Evolutionary conservation across 2,888 invertebrate genomes (phyloP).

Genomic region (Ptilodon capucinus): DNA sequence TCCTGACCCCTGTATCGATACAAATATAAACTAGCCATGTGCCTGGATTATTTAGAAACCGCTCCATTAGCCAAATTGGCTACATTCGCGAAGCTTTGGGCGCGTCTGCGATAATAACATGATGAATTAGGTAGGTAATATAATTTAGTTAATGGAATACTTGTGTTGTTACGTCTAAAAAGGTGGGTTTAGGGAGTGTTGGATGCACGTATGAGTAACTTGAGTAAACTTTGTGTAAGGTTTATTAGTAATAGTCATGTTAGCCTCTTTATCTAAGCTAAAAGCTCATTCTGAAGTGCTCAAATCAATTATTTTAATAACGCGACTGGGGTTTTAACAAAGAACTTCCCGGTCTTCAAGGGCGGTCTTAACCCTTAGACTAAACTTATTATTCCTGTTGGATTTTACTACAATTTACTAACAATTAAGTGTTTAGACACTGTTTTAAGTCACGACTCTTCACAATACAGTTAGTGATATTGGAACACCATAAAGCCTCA

Average conservation of each 20-base stretch:
- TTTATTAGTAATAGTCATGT: too few species aligned
- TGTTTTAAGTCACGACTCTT: neutral
- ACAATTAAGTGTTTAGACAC: neutral
- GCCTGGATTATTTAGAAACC: conserved; percentile 22
- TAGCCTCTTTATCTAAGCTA: too few species aligned
- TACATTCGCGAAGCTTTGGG: conserved; percentile 10
- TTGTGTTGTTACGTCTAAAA: neutral
- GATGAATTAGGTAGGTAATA: neutral
- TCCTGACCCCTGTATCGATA: neutral
- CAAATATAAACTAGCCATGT: conserved; percentile 8
- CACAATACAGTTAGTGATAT: neutral
- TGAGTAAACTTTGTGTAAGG: neutral
- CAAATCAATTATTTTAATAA: too few species aligned
- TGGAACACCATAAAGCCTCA: neutral
- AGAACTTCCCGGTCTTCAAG: too few species aligned
- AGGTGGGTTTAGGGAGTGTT: neutral
- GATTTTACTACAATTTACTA: too few species aligned
- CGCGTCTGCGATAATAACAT: conserved; percentile 1
- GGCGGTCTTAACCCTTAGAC: too few species aligned
- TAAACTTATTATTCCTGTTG: too few species aligned
- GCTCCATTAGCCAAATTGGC: conserved; percentile 22
- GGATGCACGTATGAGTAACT: neutral
- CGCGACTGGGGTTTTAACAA: too few species aligned
- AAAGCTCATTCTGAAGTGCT: too few species aligned
- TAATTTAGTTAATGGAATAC: conserved; percentile 10